Percentiles rank a stretch among this genome's conserved stretches.
These are phyloP conservation scores for Malacosoma neustria DNA, from an alignment of 2,888 invertebrate species.

Conservation along the genomic window DNA sequence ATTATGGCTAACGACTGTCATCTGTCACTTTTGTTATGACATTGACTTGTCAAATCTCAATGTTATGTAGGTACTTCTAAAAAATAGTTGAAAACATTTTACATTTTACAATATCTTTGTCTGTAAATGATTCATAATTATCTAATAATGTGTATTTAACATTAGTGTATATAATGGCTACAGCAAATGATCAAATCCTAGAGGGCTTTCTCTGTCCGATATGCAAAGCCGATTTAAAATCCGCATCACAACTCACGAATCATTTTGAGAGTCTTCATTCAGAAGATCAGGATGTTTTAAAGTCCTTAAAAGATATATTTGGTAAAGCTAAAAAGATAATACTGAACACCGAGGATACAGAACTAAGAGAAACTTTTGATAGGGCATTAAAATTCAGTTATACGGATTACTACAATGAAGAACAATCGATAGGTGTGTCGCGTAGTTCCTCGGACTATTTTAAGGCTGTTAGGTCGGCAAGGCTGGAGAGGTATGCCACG, in stretches of 20 bases:
- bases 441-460: constrained; percentile 84
- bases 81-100: not conserved
- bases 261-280: constrained; percentile 94
- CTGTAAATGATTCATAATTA: not conserved
- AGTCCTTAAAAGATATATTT: constrained; percentile 87
- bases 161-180: constrained; percentile 37
- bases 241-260: constrained; percentile 85
- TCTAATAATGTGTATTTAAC: constrained; percentile 2
- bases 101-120: not conserved
- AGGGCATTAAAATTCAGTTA: constrained; percentile 59
- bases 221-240: constrained; percentile 92
- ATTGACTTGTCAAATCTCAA: constrained; percentile 11
- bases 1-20: too few relatives aligned
- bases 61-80: constrained; percentile 3
- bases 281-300: constrained; percentile 89
- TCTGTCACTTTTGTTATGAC: too few relatives aligned
- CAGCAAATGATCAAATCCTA: constrained; percentile 77
- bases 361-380: constrained; percentile 74
- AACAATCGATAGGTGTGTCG: constrained; percentile 78
- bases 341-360: constrained; percentile 65
- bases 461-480: constrained; percentile 76
- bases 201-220: constrained; percentile 98
- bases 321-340: constrained; percentile 88
- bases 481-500: constrained; percentile 90
- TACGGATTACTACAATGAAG: constrained; percentile 55